Evolutionary conservation across 2,888 invertebrate species (phyloP).

Genomic region (Xanthorhoe spadicearia): DNA sequence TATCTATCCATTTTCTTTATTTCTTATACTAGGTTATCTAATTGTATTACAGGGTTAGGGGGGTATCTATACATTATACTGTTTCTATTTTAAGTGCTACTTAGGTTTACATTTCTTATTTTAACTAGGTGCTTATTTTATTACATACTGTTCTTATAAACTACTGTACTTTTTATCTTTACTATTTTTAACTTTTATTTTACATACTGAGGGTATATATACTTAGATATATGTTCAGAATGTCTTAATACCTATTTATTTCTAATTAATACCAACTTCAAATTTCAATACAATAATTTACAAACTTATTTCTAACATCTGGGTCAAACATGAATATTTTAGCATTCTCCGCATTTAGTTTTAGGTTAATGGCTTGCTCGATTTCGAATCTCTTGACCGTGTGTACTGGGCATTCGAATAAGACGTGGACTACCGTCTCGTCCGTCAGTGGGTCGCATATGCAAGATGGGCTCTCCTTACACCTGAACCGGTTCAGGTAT

Average conservation of each 20-base stretch:
- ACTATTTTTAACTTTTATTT: not conserved
- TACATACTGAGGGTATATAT: not conserved
- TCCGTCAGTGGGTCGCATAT: conserved; percentile 26
- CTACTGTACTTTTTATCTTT: not conserved
- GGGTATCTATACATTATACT: too few relatives aligned
- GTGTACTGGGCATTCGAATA: conserved; percentile 21
- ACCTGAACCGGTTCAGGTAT: not conserved
- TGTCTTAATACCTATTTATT: not conserved
- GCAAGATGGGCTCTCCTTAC: conserved; percentile 19
- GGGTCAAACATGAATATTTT: not conserved
- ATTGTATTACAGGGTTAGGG: too few relatives aligned
- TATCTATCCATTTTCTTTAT: too few relatives aligned
- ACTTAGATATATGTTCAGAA: not conserved
- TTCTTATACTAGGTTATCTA: too few relatives aligned
- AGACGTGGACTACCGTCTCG: conserved; percentile 15
- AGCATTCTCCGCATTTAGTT: conserved; percentile 1
- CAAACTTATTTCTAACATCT: not conserved
- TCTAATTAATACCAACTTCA: not conserved
- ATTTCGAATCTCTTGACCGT: conserved; percentile 19
- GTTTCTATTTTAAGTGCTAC: not conserved
- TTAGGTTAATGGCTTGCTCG: conserved; percentile 12
- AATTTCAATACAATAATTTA: not conserved
- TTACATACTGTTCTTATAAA: too few relatives aligned
- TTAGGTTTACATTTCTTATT: not conserved
- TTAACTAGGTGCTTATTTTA: not conserved